Evolutionary conservation across 1,140 invertebrate genomes (phyloP).

Genomic region (Zaprionus camerounensis): DNA sequence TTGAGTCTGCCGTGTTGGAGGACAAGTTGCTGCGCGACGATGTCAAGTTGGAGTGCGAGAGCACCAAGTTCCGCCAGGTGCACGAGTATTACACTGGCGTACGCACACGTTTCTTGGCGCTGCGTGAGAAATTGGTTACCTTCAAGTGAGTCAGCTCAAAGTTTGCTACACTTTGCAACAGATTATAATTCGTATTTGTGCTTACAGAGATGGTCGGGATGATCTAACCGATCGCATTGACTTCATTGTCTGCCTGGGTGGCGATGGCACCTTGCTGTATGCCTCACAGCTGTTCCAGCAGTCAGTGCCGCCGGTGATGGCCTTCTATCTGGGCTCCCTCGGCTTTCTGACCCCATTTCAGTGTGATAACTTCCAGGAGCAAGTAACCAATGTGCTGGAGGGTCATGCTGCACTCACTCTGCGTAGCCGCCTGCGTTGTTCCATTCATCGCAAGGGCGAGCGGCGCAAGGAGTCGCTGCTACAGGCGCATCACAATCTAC

Average conservation of each 20-base stretch:
- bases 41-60: constrained; percentile 64
- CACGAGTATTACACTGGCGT: constrained; percentile 62
- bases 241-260: constrained; percentile 97
- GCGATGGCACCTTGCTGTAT: constrained; percentile 97
- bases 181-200: not conserved
- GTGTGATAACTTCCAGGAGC: constrained; percentile 97
- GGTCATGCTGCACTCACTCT: constrained; percentile 95
- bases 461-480: constrained; percentile 72
- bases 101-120: constrained; percentile 87
- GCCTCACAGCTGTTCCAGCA: constrained; percentile 97
- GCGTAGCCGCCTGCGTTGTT: constrained; percentile 94
- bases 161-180: constrained; percentile 4
- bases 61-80: constrained; percentile 65
- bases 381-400: constrained; percentile 96
- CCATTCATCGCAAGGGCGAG: constrained; percentile 90
- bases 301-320: constrained; percentile 99
- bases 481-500: constrained; percentile 32
- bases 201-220: constrained; percentile 90
- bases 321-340: constrained; percentile 97
- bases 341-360: constrained; percentile 98
- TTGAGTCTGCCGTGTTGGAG: constrained; percentile 94
- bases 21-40: constrained; percentile 91
- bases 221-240: constrained; percentile 97
- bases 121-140: constrained; percentile 94
- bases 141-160: constrained; percentile 85